Evolutionary conservation across 2,113 vertebrate species (phyloP), one percentile per base, ranked within the genome.

Genomic region (Aspidoscelis tigris): DNA sequence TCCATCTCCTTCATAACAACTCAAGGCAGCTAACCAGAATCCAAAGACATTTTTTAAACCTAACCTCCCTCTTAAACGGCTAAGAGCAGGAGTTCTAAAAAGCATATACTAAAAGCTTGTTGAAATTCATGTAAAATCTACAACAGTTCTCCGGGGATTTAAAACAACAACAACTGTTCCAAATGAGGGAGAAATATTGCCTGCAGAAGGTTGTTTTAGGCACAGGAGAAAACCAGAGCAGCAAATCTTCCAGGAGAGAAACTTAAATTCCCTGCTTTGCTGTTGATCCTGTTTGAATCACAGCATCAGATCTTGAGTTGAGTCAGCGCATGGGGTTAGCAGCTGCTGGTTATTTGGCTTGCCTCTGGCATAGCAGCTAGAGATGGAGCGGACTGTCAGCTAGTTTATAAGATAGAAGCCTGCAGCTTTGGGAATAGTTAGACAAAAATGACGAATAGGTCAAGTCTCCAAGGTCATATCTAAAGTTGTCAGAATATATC

Each of bases 71-170:
- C 53, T 55, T 55, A 55, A 55, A 55, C 6, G 53, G 1, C 11
- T 55, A 55, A 55, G 53, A 55, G 11, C 11, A 64, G 16, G 7
- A 10, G 18, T 64, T 64, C 61, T 68, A 47, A 79, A 80, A 69
- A 68, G 16, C 33, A 58, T 5, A 21, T 58, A 73, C 24, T 20
- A 73, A 82, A 73, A 73, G 8, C 24, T 22, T 73, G 3, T 69
- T 82, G 58, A 82, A 75, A 33, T 66, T 83, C 69, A 76, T 50
- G n/a, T 65, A 33, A 68, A 88, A 5, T 26, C 65, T 73, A 64
- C 33, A 33, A 66, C 89, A 65, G 14, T 76, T 58, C 66, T 83
- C 65, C 14, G 70, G 20, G 69, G 55, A 68, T n/a, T 87, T 85
- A 33, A n/a, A 43, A 84, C 80, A 33, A 24, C 12, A 81, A 76